Conservation (phyloP, 2,888 invertebrate species). For the Agrochola lychnidis region DNA sequence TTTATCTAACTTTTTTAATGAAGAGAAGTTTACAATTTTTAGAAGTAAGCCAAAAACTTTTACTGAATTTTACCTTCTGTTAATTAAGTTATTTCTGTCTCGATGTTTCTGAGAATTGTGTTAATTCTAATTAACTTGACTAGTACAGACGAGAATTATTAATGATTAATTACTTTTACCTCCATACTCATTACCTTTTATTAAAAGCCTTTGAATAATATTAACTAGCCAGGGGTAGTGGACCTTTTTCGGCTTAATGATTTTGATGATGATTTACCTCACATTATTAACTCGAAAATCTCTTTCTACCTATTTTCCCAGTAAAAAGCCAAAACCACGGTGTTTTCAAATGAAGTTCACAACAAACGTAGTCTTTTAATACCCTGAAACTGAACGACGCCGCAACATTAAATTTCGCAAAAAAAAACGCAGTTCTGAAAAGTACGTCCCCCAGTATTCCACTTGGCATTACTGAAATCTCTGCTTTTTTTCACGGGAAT, state of each 20-base stretch:
- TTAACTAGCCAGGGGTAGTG: no score
- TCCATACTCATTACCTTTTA: not conserved
- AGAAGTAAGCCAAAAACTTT: not conserved
- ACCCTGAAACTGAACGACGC: conserved; percentile 6
- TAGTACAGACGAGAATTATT: not conserved
- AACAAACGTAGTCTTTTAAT: conserved; percentile 18
- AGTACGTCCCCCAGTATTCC: conserved; percentile 57
- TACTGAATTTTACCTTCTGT: not conserved
- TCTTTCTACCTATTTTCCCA: not conserved
- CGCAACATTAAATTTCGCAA: conserved; percentile 35
- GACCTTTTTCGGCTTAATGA: no score
- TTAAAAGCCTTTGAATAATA: not conserved
- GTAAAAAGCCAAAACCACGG: not conserved
- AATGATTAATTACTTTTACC: not conserved
- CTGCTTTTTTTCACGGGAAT: conserved; percentile 61
- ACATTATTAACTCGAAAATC: not conserved
- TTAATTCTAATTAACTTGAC: not conserved
- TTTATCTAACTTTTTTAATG: not conserved
- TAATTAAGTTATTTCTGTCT: not conserved
- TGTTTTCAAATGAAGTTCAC: not conserved
- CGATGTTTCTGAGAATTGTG: not conserved
- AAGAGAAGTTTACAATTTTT: not conserved
- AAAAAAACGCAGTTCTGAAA: conserved; percentile 39
- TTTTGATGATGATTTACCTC: no score
- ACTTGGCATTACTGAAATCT: conserved; percentile 63